phyloP scores from a whole-genome alignment of 2,888 invertebrate genomes.

The Lissonota sp. region DNA sequence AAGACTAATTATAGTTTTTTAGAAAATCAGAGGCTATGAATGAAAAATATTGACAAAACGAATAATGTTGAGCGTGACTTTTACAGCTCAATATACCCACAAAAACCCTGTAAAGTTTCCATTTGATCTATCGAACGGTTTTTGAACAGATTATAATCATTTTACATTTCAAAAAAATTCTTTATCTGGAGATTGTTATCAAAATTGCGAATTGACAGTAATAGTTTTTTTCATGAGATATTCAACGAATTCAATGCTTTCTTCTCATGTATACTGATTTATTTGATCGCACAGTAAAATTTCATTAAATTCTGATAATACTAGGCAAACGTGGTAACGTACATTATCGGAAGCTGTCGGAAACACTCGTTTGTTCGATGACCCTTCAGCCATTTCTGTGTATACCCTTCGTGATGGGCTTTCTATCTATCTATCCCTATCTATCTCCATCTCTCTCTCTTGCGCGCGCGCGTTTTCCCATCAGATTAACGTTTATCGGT shows the following conservation, averaged over 20 bases:
- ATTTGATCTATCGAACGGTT: too few relatives aligned
- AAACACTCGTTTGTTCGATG: neutral
- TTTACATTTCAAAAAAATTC: too few relatives aligned
- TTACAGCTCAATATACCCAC: too few relatives aligned
- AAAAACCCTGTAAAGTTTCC: too few relatives aligned
- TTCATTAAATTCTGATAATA: neutral
- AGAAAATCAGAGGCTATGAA: too few relatives aligned
- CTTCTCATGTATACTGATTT: neutral
- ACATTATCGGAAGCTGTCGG: conserved; percentile 6
- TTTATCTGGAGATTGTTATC: too few relatives aligned
- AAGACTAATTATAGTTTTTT: too few relatives aligned
- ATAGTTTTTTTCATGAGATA: neutral
- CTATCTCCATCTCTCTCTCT: neutral
- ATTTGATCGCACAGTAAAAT: neutral
- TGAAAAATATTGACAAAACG: too few relatives aligned
- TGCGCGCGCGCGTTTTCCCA: neutral
- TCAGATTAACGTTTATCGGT: conserved; percentile 21
- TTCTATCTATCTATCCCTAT: neutral
- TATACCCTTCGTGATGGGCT: neutral
- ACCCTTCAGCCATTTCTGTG: neutral
- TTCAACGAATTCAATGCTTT: neutral
- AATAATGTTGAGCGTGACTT: too few relatives aligned
- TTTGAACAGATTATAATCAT: too few relatives aligned
- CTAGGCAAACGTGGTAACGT: neutral
- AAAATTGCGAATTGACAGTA: too few relatives aligned